Conservation (phyloP, 1,140 invertebrate species). For the Holotrichia oblita region DNA sequence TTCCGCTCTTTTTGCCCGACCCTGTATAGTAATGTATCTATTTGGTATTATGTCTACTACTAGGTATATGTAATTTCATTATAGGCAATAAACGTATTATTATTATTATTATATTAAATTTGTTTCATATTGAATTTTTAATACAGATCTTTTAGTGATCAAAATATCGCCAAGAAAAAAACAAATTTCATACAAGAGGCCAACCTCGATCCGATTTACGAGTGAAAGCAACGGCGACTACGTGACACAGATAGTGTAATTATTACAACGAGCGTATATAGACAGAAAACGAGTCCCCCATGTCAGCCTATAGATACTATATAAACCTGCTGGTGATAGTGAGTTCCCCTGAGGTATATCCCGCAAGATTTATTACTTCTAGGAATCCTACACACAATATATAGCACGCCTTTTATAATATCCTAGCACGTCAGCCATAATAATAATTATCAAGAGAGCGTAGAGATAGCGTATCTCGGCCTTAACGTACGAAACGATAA, state of each 20-base stretch:
- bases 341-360: background rate
- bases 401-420: background rate
- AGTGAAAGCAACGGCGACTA: background rate
- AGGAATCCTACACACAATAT: background rate
- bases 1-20: no score
- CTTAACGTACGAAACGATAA: no score
- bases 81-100: no score
- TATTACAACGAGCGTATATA: no score
- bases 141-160: no score
- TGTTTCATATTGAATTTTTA: no score
- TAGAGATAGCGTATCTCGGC: no score
- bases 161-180: background rate
- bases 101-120: no score
- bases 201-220: background rate
- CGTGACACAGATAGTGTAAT: slow-evolving; percentile 12
- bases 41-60: no score
- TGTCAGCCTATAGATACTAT: background rate
- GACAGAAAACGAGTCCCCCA: background rate
- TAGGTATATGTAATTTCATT: no score
- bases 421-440: slow-evolving; percentile 18
- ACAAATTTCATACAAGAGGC: background rate
- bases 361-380: slow-evolving; percentile 3
- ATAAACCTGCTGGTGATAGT: slow-evolving; percentile 11
- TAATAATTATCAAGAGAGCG: background rate
- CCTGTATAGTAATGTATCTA: no score